Evolutionary conservation across 2,888 invertebrate genomes (phyloP).

Genomic region (Notocelia uddmanniana): DNA sequence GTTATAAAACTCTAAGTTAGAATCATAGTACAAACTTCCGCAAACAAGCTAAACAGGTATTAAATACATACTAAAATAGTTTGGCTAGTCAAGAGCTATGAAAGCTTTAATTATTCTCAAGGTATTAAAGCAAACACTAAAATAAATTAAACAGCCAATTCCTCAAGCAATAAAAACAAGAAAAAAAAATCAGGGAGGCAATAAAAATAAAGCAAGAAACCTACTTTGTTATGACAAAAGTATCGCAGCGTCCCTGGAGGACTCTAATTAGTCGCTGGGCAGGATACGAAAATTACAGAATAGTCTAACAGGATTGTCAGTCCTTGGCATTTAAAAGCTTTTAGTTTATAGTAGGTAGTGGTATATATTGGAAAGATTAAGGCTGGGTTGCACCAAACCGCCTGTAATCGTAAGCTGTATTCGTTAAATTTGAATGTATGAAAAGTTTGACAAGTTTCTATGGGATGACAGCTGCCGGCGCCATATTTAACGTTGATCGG

Average conservation of each 20-base stretch:
- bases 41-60: neutral
- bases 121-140: slow-evolving; percentile 1
- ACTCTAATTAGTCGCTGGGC: slow-evolving; percentile 38
- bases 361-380: neutral
- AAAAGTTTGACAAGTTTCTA: too few species aligned
- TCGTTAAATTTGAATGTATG: too few species aligned
- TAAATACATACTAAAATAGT: slow-evolving; percentile 7
- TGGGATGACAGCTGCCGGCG: too few species aligned
- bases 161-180: slow-evolving; percentile 22
- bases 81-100: neutral
- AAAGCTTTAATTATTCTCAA: neutral
- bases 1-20: too few species aligned
- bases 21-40: neutral
- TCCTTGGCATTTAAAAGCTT: neutral
- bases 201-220: slow-evolving; percentile 42
- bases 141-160: slow-evolving; percentile 33
- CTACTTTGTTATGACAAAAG: slow-evolving; percentile 45
- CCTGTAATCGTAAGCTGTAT: too few species aligned
- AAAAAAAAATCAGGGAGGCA: slow-evolving; percentile 36
- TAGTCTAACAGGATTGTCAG: slow-evolving; percentile 12
- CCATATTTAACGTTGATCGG: too few species aligned
- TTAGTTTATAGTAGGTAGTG: neutral
- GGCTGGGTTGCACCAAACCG: too few species aligned
- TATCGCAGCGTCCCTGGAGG: slow-evolving; percentile 36
- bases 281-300: slow-evolving; percentile 10